Conservation (phyloP, 1,140 invertebrate species). For the Cydia pomonella region DNA sequence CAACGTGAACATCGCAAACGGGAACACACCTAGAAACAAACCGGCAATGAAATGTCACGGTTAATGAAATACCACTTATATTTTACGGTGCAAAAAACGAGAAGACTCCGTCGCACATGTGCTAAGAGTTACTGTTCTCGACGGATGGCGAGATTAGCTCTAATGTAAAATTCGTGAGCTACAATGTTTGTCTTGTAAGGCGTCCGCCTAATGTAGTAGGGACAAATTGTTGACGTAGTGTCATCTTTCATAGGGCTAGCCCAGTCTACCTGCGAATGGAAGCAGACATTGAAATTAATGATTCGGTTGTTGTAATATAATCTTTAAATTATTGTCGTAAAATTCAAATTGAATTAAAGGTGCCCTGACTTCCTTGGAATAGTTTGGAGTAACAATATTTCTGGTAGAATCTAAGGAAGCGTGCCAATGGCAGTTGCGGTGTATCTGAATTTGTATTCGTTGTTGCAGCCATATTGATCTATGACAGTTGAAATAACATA, state of each 20-base stretch:
- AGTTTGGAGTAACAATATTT: constrained; percentile 49
- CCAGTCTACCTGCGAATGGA: constrained; percentile 47
- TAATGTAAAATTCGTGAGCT: constrained; percentile 76
- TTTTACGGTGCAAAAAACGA: constrained; percentile 70
- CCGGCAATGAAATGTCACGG: constrained; percentile 56
- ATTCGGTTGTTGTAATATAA: constrained; percentile 33
- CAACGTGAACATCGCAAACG: background rate
- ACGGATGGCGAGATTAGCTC: constrained; percentile 72
- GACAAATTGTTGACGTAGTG: constrained; percentile 77
- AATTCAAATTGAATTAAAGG: constrained; percentile 21
- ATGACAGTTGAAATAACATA: constrained; percentile 69
- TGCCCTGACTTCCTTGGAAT: constrained; percentile 40
- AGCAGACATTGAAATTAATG: background rate
- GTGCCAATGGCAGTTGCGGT: constrained; percentile 63
- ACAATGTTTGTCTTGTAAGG: constrained; percentile 72
- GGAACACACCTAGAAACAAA: constrained; percentile 34
- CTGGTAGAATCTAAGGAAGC: constrained; percentile 57
- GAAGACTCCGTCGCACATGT: constrained; percentile 58
- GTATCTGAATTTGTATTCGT: constrained; percentile 53
- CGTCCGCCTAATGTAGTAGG: constrained; percentile 55
- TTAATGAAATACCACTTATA: constrained; percentile 75
- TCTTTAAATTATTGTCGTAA: constrained; percentile 47
- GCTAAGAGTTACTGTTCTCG: constrained; percentile 55
- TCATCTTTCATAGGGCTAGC: constrained; percentile 68
- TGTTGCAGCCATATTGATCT: constrained; percentile 59